phyloP scores from a whole-genome alignment of 1,140 invertebrate species.

The Ostrea edulis region DNA sequence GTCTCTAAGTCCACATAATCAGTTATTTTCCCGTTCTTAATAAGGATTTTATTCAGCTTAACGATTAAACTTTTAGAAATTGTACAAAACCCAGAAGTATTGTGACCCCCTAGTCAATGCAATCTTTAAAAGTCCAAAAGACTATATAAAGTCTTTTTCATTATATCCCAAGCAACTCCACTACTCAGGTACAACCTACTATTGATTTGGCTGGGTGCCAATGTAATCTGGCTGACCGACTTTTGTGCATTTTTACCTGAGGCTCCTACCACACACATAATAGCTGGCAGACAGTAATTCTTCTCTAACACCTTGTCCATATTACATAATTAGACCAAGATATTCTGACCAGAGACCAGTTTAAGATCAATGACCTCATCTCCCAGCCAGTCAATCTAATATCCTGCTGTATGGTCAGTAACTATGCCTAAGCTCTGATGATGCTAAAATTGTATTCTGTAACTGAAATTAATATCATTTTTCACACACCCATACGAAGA shows the following conservation, averaged over 20 bases:
- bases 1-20: conserved; percentile 26
- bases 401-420: background rate
- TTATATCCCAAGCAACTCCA: background rate
- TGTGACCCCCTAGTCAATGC: conserved; percentile 30
- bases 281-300: conserved; percentile 31
- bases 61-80: background rate
- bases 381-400: conserved; percentile 4
- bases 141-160: conserved; percentile 24
- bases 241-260: conserved; percentile 9
- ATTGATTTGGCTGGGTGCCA: conserved; percentile 31
- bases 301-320: background rate
- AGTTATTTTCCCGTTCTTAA: conserved; percentile 4
- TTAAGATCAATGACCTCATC: background rate
- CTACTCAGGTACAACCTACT: conserved; percentile 7
- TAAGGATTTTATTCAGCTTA: conserved; percentile 36
- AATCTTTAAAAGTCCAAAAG: conserved; percentile 33
- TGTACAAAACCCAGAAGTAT: background rate
- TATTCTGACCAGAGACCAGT: background rate
- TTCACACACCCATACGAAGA: too few relatives aligned
- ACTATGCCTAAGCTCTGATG: background rate
- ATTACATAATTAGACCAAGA: background rate
- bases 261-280: conserved; percentile 36
- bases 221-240: conserved; percentile 31
- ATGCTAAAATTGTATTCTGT: background rate
- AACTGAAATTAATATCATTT: too few relatives aligned